Percentiles rank a stretch among this genome's conserved stretches.
Evolutionary conservation across 2,888 invertebrate genomes (phyloP).

Genomic region (Drosophila melanocephala): DNA sequence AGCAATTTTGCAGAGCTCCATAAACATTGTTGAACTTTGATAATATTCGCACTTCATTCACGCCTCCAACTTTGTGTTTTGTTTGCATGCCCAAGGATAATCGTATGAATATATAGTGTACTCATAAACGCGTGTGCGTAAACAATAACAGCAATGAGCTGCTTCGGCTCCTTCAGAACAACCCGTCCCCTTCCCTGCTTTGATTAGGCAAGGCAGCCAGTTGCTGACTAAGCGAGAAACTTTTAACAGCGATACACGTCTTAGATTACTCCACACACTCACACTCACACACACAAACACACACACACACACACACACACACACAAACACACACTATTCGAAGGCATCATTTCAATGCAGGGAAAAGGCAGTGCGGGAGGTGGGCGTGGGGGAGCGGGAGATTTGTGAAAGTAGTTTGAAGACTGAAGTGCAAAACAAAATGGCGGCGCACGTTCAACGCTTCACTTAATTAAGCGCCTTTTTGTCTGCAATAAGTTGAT

Average conservation of each 20-base stretch:
- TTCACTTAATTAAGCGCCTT: slow-evolving; percentile 78
- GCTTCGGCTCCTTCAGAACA: background rate
- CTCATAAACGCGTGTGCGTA: slow-evolving; percentile 17
- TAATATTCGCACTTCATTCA: slow-evolving; percentile 32
- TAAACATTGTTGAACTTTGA: slow-evolving; percentile 13
- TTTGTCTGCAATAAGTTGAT: slow-evolving; percentile 78
- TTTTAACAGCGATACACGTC: slow-evolving; percentile 51
- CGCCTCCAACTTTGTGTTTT: slow-evolving; percentile 8
- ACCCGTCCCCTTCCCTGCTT: background rate
- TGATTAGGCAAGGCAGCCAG: slow-evolving; percentile 33
- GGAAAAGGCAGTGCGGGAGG: background rate
- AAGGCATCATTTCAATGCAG: slow-evolving; percentile 20
- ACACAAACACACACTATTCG: slow-evolving; percentile 1
- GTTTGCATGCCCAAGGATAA: slow-evolving; percentile 5
- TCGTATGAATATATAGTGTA: slow-evolving; percentile 14
- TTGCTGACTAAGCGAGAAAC: slow-evolving; percentile 56
- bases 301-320: background rate
- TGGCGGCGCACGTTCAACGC: slow-evolving; percentile 70
- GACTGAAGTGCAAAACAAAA: slow-evolving; percentile 40
- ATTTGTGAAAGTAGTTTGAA: background rate
- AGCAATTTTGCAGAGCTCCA: background rate
- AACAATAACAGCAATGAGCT: slow-evolving; percentile 38
- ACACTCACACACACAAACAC: background rate
- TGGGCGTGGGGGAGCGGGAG: background rate
- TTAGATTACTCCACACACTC: slow-evolving; percentile 40